Evolutionary conservation across 2,797 vertebrate genomes (phyloP).

Genomic region (Pseudotriccus pelzelni): DNA sequence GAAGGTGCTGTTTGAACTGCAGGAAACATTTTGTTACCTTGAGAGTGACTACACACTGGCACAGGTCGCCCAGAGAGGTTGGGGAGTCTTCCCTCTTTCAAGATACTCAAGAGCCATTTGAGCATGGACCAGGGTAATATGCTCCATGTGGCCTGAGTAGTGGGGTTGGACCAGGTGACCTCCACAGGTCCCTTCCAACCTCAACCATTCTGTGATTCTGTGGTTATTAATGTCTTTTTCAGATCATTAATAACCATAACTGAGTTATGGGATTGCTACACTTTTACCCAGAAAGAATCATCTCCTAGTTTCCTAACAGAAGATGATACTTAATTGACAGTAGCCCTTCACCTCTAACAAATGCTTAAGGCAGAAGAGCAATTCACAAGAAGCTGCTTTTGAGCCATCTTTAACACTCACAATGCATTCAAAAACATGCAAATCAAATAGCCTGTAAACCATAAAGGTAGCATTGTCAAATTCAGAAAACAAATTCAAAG

Average conservation of each 20-base stretch:
- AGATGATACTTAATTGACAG: neutral
- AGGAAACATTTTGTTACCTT: neutral
- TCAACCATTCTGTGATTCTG: neutral
- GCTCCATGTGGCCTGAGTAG: neutral
- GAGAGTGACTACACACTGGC: neutral
- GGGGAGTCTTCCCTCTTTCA: neutral
- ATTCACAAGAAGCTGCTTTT: neutral
- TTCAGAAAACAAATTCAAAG: neutral
- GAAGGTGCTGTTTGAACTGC: neutral
- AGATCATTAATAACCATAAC: neutral
- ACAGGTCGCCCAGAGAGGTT: neutral
- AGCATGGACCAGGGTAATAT: neutral
- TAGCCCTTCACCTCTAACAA: neutral
- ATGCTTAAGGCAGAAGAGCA: neutral
- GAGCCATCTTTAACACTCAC: neutral
- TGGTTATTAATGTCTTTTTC: neutral
- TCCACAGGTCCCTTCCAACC: neutral
- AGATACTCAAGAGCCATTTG: neutral
- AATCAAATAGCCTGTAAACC: neutral
- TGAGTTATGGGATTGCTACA: neutral
- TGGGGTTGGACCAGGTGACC: neutral
- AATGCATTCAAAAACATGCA: neutral
- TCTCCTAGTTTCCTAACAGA: neutral
- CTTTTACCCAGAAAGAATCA: neutral
- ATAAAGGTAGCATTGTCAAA: neutral